A percentile compares a stretch with the other conserved stretches of the same genome.
phyloP scores from a whole-genome alignment of 1,140 invertebrate species.

The Holotrichia oblita region DNA sequence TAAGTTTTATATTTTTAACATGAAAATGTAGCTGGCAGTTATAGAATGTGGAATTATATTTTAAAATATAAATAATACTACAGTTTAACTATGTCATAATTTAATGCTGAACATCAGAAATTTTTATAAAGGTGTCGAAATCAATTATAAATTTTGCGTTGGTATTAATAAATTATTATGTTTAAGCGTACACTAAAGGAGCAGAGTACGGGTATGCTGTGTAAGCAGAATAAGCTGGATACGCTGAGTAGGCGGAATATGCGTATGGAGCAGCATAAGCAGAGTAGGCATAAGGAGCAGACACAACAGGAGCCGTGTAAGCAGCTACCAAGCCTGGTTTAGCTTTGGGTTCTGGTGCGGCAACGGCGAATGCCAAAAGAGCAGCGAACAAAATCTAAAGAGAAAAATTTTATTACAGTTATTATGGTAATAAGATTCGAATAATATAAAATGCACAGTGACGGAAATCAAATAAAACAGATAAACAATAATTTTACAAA shows the following conservation, averaged over 20 bases:
- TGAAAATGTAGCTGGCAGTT: too few relatives aligned
- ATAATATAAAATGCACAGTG: neutral
- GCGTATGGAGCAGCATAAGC: conserved; percentile 44
- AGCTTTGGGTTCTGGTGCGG: conserved; percentile 36
- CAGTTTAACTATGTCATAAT: too few relatives aligned
- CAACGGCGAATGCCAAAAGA: conserved; percentile 38
- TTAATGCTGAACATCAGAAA: too few relatives aligned
- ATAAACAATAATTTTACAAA: neutral
- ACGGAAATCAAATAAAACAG: neutral
- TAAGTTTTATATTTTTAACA: too few relatives aligned
- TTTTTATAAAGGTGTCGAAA: too few relatives aligned
- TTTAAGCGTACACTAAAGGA: conserved; percentile 18
- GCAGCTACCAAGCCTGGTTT: conserved; percentile 36
- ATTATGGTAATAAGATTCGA: neutral
- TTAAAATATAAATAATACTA: too few relatives aligned
- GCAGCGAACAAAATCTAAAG: conserved; percentile 38
- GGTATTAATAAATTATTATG: neutral
- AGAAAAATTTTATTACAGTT: neutral
- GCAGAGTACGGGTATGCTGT: conserved; percentile 14
- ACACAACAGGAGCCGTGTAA: conserved; percentile 42
- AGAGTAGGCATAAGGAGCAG: conserved; percentile 39
- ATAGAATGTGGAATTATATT: too few relatives aligned
- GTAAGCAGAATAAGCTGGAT: conserved; percentile 45
- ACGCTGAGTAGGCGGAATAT: conserved; percentile 43
- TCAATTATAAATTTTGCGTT: too few relatives aligned